Evolutionary conservation across 2,797 vertebrate genomes (phyloP).

Genomic region (Gymnoscopelus braueri): DNA sequence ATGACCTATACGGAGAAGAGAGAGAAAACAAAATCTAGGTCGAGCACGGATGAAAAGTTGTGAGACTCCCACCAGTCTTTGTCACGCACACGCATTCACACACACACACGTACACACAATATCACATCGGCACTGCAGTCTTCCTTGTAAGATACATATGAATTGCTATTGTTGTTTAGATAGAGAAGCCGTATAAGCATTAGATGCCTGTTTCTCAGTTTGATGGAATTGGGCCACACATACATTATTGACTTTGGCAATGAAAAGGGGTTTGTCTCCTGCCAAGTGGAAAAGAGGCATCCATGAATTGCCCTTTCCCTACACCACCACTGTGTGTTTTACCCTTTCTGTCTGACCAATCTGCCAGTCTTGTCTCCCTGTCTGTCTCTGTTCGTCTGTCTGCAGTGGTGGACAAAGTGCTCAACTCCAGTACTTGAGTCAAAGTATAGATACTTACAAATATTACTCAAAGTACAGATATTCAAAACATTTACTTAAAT

Average conservation of each 20-base stretch:
- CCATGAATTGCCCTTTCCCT: neutral
- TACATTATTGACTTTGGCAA: neutral
- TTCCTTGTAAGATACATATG: neutral
- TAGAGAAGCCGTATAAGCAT: neutral
- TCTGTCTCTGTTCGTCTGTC: conserved; percentile 43
- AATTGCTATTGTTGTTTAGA: conserved; percentile 2
- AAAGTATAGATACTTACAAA: no score
- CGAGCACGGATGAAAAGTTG: neutral
- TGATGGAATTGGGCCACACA: conserved; percentile 7
- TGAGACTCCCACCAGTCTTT: neutral
- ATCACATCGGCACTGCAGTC: conserved; percentile 11
- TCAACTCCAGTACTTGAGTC: no score
- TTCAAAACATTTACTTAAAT: no score
- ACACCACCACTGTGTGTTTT: neutral
- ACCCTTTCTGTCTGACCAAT: conserved; percentile 5
- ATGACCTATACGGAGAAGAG: conserved; percentile 17
- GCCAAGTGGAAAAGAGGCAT: conserved; percentile 4
- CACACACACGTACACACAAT: neutral
- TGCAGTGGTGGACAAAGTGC: neutral
- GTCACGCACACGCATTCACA: neutral
- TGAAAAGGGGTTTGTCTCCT: conserved; percentile 10
- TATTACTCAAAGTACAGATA: no score
- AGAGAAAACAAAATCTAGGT: neutral
- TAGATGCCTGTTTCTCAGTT: conserved; percentile 1
- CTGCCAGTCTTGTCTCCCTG: neutral